phyloP scores from a whole-genome alignment of 2,113 vertebrate species.

The Nettapus auritus region DNA sequence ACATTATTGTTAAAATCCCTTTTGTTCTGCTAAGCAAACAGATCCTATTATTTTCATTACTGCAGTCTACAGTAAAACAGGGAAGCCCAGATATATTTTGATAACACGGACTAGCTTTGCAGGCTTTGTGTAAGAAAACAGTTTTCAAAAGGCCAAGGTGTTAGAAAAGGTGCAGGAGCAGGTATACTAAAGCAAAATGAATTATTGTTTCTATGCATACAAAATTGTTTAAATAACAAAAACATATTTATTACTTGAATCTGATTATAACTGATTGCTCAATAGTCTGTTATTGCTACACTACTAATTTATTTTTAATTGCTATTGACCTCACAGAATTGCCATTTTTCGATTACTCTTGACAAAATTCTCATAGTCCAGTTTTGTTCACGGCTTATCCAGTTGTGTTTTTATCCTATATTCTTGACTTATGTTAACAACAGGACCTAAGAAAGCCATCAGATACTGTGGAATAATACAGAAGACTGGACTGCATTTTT shows the following conservation, averaged over 20 bases:
- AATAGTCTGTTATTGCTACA: not conserved
- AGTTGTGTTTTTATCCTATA: not conserved
- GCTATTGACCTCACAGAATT: not conserved
- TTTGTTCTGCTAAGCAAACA: slow-evolving; percentile 78
- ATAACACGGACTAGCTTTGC: slow-evolving; percentile 37
- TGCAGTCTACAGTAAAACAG: slow-evolving; percentile 63
- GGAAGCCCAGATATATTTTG: slow-evolving; percentile 41
- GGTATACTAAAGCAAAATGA: slow-evolving; percentile 18
- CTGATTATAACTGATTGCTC: not conserved
- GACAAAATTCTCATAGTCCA: not conserved
- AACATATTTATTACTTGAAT: not conserved
- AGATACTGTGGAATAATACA: not conserved
- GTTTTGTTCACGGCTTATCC: not conserved
- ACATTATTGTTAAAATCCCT: slow-evolving; percentile 75
- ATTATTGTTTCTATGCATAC: slow-evolving; percentile 35
- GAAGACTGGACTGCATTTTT: not conserved
- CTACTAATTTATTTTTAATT: not conserved
- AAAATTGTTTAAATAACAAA: slow-evolving; percentile 17
- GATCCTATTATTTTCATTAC: slow-evolving; percentile 70
- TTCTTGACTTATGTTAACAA: not conserved
- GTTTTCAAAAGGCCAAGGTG: slow-evolving; percentile 61
- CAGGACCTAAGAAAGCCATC: not conserved
- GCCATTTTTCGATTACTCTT: not conserved
- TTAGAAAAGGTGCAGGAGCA: slow-evolving; percentile 3
- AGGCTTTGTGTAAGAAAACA: slow-evolving; percentile 36